Percentiles rank a stretch among this genome's conserved stretches.
Conservation (phyloP, 2,113 vertebrate species). For the Archilochus colubris region DNA sequence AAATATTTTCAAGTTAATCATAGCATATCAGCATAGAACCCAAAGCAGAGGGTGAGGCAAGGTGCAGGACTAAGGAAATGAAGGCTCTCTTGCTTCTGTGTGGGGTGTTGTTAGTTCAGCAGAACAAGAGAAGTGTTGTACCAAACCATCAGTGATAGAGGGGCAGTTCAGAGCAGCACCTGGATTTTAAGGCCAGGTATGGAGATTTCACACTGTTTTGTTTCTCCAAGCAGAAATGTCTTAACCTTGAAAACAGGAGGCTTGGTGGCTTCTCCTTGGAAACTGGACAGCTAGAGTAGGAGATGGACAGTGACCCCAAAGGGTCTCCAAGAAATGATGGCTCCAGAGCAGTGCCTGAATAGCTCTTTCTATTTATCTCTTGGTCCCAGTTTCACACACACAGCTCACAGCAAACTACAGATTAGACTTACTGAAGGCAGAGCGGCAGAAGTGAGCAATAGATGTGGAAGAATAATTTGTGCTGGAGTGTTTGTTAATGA, state of each 20-base stretch:
- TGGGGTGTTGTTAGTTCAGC: not conserved
- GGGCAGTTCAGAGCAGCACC: not conserved
- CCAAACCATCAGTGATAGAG: not conserved
- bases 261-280: not conserved
- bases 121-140: not conserved
- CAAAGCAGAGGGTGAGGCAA: not conserved
- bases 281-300: not conserved
- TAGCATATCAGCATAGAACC: not conserved
- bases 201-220: not conserved
- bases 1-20: rapidly evolving
- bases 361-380: not conserved
- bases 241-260: not conserved
- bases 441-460: not conserved
- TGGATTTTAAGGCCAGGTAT: not conserved
- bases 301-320: not conserved
- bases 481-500: not conserved
- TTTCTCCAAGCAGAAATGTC: not conserved
- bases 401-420: not conserved
- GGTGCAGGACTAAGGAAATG: not conserved
- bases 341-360: not conserved
- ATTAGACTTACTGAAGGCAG: not conserved
- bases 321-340: not conserved
- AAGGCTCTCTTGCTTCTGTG: not conserved
- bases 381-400: not conserved
- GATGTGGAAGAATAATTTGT: not conserved